A percentile compares a stretch with the other conserved stretches of the same genome.
phyloP scores from a whole-genome alignment of 2,888 invertebrate species.

The Dasysyrphus tricinctus region DNA sequence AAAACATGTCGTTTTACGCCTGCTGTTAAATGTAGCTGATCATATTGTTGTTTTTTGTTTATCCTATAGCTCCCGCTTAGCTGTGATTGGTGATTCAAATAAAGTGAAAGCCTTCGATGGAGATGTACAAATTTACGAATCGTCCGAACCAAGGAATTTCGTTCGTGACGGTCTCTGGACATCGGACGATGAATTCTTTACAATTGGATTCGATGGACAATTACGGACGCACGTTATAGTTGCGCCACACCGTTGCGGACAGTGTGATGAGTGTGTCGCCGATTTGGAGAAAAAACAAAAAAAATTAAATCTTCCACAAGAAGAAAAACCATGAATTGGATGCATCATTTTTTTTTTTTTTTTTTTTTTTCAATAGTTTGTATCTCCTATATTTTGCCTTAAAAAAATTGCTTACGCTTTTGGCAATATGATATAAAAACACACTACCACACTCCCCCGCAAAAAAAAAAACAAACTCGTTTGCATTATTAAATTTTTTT shows the following conservation, averaged over 20 bases:
- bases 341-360: too few species aligned
- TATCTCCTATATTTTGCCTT: slow-evolving; percentile 29
- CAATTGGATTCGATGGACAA: slow-evolving; percentile 70
- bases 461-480: slow-evolving; percentile 49
- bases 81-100: slow-evolving; percentile 72
- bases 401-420: slow-evolving; percentile 53
- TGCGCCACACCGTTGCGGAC: slow-evolving; percentile 72
- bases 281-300: slow-evolving; percentile 53
- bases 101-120: slow-evolving; percentile 68
- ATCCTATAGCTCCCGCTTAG: slow-evolving; percentile 50
- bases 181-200: slow-evolving; percentile 65
- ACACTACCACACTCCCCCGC: slow-evolving; percentile 23
- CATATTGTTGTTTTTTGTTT: background rate
- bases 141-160: slow-evolving; percentile 66
- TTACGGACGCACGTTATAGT: slow-evolving; percentile 67
- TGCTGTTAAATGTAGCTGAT: too few species aligned
- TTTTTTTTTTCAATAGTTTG: slow-evolving; percentile 23
- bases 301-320: slow-evolving; percentile 28
- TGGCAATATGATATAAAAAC: slow-evolving; percentile 51
- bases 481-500: slow-evolving; percentile 60
- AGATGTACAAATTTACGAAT: slow-evolving; percentile 71
- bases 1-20: too few species aligned
- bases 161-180: slow-evolving; percentile 68
- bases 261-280: slow-evolving; percentile 61
- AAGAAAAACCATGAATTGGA: background rate